Percentiles rank a stretch among this genome's conserved stretches.
These are phyloP conservation scores for Perca schrenkii DNA, from an alignment of 2,113 vertebrate species.

Conservation along the genomic window DNA sequence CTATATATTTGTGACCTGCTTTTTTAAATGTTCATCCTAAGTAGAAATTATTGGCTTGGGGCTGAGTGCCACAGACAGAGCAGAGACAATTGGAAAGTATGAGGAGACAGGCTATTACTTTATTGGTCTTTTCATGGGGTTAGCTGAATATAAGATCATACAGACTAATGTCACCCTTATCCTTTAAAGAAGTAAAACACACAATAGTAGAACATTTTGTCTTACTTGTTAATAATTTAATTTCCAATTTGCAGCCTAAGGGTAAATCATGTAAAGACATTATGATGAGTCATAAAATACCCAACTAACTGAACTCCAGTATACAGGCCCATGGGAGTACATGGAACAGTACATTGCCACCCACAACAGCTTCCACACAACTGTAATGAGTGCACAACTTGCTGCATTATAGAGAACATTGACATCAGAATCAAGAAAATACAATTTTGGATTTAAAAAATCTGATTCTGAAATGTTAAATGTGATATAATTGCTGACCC, in stretches of 20 bases:
- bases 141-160: neutral
- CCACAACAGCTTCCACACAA: constrained; percentile 35
- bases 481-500: constrained; percentile 5
- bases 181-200: neutral
- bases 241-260: constrained; percentile 25
- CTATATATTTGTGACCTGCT: neutral
- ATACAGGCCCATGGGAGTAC: constrained; percentile 33
- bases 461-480: neutral
- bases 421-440: neutral
- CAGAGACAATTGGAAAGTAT: neutral
- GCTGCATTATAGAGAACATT: constrained; percentile 5
- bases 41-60: neutral
- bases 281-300: constrained; percentile 43
- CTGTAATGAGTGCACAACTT: constrained; percentile 53
- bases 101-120: neutral
- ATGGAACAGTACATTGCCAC: constrained; percentile 37
- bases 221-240: neutral
- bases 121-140: neutral
- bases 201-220: neutral
- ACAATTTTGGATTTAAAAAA: neutral
- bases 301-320: constrained; percentile 22
- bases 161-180: neutral
- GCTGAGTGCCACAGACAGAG: neutral
- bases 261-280: constrained; percentile 13
- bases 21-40: neutral